Conservation (phyloP, 2,797 vertebrate genomes). For the Columba guinea region DNA sequence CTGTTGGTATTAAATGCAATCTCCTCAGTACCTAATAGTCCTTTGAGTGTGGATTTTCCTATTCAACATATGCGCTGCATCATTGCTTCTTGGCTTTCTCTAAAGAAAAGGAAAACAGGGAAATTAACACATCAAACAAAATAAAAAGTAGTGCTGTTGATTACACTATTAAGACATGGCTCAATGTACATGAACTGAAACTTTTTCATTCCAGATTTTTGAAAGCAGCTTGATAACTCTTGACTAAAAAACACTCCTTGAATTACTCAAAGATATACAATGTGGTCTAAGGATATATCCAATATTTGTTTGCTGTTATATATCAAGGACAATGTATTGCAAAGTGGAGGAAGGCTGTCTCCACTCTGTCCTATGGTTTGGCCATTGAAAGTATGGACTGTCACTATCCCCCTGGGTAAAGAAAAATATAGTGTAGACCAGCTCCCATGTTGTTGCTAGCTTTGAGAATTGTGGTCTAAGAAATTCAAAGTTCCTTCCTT, state of each 20-base stretch:
- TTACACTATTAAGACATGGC: background rate
- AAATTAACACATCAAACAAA: background rate
- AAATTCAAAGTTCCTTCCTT: background rate
- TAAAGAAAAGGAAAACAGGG: background rate
- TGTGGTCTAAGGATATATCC: background rate
- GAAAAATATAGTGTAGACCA: background rate
- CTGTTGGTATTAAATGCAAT: background rate
- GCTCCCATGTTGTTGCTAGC: background rate
- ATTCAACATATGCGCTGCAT: background rate
- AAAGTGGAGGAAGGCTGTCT: background rate
- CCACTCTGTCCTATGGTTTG: background rate
- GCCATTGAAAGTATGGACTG: background rate
- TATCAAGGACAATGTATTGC: background rate
- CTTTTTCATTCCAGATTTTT: background rate
- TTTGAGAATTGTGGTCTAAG: background rate
- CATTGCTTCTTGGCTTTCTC: background rate
- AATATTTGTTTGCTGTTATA: background rate
- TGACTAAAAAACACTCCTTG: background rate
- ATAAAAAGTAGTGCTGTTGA: background rate
- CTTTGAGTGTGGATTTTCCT: background rate
- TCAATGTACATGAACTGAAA: background rate
- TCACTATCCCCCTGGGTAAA: fast-evolving
- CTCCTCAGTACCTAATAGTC: background rate
- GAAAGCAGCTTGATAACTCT: background rate
- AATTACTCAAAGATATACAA: background rate